Conservation (phyloP, 2,888 invertebrate species). For the Pristionchus mayeri region DNA sequence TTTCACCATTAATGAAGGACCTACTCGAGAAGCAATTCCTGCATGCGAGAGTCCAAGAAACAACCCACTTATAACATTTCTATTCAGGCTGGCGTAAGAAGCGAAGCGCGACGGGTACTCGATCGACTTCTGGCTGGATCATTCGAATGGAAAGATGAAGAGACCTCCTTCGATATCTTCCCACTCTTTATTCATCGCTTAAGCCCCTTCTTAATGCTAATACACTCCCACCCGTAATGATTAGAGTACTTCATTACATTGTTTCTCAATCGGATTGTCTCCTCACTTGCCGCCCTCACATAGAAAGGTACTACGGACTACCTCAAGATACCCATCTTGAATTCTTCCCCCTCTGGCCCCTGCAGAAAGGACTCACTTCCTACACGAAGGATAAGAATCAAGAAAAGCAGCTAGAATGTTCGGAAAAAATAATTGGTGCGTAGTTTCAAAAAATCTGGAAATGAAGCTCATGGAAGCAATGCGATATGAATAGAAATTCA, state of each 20-base stretch:
- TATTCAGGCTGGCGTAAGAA: not conserved
- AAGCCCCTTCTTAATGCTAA: not conserved
- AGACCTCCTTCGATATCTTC: not conserved
- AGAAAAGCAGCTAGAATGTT: not conserved
- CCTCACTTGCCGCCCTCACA: not conserved
- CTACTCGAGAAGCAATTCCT: no score
- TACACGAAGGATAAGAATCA: not conserved
- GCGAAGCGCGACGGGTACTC: not conserved
- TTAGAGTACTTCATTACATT: not conserved
- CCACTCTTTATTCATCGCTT: no score
- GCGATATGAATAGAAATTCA: no score
- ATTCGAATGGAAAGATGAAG: not conserved
- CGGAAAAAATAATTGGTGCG: not conserved
- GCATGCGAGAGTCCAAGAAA: no score
- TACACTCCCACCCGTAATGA: not conserved
- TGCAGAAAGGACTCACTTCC: not conserved
- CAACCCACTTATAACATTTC: no score
- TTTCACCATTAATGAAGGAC: no score
- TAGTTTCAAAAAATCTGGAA: no score
- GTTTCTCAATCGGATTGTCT: not conserved
- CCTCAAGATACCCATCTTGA: not conserved
- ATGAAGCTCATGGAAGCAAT: no score
- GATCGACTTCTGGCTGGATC: not conserved
- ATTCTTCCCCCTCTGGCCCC: not conserved
- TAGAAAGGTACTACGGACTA: not conserved